Evolutionary conservation across 2,113 vertebrate species (phyloP).

Genomic region (Setophaga kirtlandii): DNA sequence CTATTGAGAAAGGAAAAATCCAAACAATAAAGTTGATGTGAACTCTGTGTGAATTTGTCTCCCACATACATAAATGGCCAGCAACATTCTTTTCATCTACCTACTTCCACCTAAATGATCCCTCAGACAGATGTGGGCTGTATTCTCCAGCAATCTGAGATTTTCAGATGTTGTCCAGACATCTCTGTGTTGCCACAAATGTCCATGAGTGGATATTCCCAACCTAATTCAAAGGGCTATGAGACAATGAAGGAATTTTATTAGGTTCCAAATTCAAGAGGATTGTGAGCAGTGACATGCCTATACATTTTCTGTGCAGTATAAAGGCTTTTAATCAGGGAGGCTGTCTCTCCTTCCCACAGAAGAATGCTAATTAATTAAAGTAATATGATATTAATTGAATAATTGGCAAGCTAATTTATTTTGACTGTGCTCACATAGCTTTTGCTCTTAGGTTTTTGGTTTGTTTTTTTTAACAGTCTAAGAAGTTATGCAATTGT

Average conservation of each 20-base stretch:
- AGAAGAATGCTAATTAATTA: not conserved
- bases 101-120: not conserved
- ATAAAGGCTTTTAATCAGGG: not conserved
- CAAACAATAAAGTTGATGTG: not conserved
- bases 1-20: not conserved
- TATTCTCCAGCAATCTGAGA: not conserved
- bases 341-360: not conserved
- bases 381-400: not conserved
- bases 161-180: not conserved
- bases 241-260: not conserved
- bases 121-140: not conserved
- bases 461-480: not conserved
- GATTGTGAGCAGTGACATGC: not conserved
- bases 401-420: constrained; percentile 1
- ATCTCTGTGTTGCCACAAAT: not conserved
- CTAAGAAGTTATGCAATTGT: not conserved
- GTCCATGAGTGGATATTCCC: not conserved
- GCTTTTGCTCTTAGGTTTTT: not conserved
- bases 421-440: not conserved
- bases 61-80: not conserved
- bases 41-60: not conserved
- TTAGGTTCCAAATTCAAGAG: not conserved
- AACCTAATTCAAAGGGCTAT: not conserved
- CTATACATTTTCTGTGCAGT: not conserved
- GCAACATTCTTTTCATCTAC: not conserved